Percentiles rank a stretch among this genome's conserved stretches.
These are phyloP conservation scores for Drosophila sordidapex DNA, from an alignment of 2,888 invertebrate species.

Conservation along the genomic window DNA sequence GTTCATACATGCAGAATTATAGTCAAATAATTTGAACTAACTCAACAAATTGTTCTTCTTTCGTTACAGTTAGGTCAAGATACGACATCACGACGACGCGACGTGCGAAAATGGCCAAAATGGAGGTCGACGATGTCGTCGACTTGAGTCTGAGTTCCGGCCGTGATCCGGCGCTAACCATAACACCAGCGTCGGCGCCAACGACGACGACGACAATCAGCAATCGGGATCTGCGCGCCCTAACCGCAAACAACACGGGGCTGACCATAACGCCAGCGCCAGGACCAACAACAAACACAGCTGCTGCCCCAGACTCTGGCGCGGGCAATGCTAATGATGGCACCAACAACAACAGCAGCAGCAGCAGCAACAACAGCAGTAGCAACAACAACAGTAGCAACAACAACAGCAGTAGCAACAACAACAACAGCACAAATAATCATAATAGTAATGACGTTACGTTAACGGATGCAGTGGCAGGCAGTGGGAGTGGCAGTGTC, in stretches of 20 bases:
- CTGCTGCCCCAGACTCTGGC: slow-evolving; percentile 2
- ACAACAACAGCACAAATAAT: slow-evolving; percentile 25
- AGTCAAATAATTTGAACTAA: not conserved
- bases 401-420: slow-evolving; percentile 11
- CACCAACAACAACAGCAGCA: slow-evolving; percentile 20
- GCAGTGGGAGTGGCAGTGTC: slow-evolving; percentile 12
- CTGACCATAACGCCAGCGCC: slow-evolving; percentile 88
- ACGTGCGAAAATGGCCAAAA: slow-evolving; percentile 87
- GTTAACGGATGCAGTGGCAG: slow-evolving; percentile 31
- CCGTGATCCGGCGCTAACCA: slow-evolving; percentile 84
- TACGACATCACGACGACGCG: slow-evolving; percentile 82
- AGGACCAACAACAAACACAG: slow-evolving; percentile 83
- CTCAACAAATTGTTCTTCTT: not conserved
- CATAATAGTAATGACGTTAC: slow-evolving; percentile 27
- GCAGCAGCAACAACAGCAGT: not conserved
- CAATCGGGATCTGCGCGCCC: slow-evolving; percentile 86
- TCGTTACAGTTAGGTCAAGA: slow-evolving; percentile 76
- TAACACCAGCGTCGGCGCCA: slow-evolving; percentile 81
- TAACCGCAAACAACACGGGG: slow-evolving; percentile 87
- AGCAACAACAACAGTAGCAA: slow-evolving; percentile 16
- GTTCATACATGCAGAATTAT: not conserved
- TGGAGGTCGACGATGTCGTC: slow-evolving; percentile 96
- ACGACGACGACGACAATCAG: slow-evolving; percentile 71
- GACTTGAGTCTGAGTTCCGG: slow-evolving; percentile 90
- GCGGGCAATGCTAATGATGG: slow-evolving; percentile 26